A percentile compares a stretch with the other conserved stretches of the same genome.
Evolutionary conservation across 2,113 vertebrate species (phyloP).

Genomic region (Callorhinus ursinus): DNA sequence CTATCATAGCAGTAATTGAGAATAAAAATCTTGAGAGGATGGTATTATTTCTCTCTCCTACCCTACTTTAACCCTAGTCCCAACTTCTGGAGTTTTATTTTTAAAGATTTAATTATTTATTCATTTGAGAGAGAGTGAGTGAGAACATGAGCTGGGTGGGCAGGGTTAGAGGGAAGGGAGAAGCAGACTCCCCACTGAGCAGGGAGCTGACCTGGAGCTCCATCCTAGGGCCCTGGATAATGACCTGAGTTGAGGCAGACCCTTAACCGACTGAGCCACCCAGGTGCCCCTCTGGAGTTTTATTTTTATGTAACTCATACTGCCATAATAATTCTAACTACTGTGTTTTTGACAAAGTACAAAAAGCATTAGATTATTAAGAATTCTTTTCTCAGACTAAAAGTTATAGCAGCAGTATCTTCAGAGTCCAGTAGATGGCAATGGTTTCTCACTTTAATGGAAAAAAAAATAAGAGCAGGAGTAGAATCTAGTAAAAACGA

Average conservation of each 20-base stretch:
- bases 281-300: background rate
- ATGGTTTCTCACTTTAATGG: slow-evolving; percentile 54
- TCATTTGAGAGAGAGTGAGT: background rate
- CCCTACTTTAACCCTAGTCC: background rate
- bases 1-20: background rate
- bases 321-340: background rate
- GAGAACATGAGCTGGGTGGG: background rate
- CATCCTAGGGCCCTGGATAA: background rate
- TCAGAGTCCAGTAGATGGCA: slow-evolving; percentile 74
- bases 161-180: background rate
- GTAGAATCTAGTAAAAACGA: slow-evolving; percentile 27
- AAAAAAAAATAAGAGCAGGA: background rate
- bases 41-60: background rate
- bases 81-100: slow-evolving; percentile 9
- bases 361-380: background rate
- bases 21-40: background rate
- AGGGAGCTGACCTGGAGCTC: background rate
- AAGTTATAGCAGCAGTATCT: slow-evolving; percentile 35
- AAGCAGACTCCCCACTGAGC: background rate
- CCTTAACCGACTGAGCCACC: background rate
- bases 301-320: slow-evolving; percentile 7
- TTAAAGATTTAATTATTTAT: background rate
- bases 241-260: background rate
- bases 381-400: background rate
- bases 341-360: background rate